Base-by-base conservation (phyloP, 2,888 invertebrate genomes). In the Mesochorus sp. region DNA sequence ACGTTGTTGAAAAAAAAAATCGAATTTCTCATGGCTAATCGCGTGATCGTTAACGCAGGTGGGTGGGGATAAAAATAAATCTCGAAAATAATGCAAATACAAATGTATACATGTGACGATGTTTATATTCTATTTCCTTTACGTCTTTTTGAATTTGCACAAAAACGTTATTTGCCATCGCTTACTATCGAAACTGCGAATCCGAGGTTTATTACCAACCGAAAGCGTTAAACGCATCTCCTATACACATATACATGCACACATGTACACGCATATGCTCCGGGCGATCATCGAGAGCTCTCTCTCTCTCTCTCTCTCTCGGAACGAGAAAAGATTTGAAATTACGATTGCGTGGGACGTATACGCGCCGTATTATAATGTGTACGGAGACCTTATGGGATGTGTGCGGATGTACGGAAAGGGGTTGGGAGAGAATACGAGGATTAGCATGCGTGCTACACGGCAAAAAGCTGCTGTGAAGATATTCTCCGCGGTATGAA, bases 261-360 rank as follows among this genome's bases (percentile, higher is more conserved):
- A 55, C 67, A 59, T 26, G 6, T 2, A 39, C 12, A 55, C 42
- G 55, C n/a, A 37, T 8, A 37, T 59, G 67, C 76, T 76, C 42
- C 47, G 67, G 76, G 76, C 70, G 76, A 76, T 70, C 39, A 75
- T 68, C 53, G 76, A 49, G 61, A 47, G 37, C 31, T 47, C 70
- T 34, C 21, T n/a, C 12, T n/a, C n/a, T n/a, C n/a, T n/a, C n/a
- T n/a, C n/a, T n/a, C n/a, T n/a, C n/a, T n/a, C n/a, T n/a, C 34
- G 19, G 17, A 49, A 57, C 57, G 49, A 71, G 53, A 61, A 47
- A 51, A 70, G 70, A 76, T 76, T 76, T 55, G 53, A 72, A 77
- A 72, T 68, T 61, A 67, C 72, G 77, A 77, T 77, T 77, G 77
- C 77, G 77, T 77, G 72, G 77, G 77, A 72, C 67, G 71, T 51